phyloP scores from a whole-genome alignment of 2,888 invertebrate species.

The Apoda limacodes region DNA sequence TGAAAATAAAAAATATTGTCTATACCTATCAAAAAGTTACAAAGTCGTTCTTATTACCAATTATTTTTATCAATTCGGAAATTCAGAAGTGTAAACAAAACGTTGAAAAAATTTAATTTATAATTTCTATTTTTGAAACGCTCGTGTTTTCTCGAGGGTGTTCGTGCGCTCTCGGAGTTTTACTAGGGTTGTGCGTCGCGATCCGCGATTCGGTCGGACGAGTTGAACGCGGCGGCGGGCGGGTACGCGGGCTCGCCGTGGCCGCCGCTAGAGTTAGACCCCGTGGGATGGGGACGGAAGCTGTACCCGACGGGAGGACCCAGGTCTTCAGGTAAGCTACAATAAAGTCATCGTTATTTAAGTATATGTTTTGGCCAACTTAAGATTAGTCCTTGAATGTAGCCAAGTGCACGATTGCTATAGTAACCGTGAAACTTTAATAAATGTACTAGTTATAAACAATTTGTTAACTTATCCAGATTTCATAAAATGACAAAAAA shows the following conservation, averaged over 20 bases:
- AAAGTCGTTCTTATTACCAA: too few relatives aligned
- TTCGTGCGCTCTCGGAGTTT: constrained; percentile 50
- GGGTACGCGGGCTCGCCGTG: constrained; percentile 85
- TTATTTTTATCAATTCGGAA: too few relatives aligned
- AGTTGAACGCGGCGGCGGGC: constrained; percentile 77
- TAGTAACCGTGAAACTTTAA: too few relatives aligned
- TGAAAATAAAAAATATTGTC: too few relatives aligned
- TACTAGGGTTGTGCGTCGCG: constrained; percentile 44
- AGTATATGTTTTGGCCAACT: constrained; percentile 1
- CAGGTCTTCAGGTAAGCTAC: constrained; percentile 66
- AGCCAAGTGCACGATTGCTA: too few relatives aligned
- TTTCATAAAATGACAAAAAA: too few relatives aligned
- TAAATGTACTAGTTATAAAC: too few relatives aligned
- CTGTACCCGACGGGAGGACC: constrained; percentile 81
- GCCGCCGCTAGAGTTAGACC: constrained; percentile 82
- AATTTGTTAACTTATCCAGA: too few relatives aligned
- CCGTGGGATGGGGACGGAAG: constrained; percentile 84
- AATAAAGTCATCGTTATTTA: constrained; percentile 2
- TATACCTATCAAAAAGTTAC: too few relatives aligned
- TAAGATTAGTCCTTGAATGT: constrained; percentile 8
- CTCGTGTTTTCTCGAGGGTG: constrained; percentile 36
- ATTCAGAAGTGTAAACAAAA: too few relatives aligned
- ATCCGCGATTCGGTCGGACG: constrained; percentile 82
- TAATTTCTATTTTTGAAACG: too few relatives aligned
- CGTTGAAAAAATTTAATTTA: too few relatives aligned